phyloP scores from a whole-genome alignment of 2,888 invertebrate species.

The Entomobrya proxima region DNA sequence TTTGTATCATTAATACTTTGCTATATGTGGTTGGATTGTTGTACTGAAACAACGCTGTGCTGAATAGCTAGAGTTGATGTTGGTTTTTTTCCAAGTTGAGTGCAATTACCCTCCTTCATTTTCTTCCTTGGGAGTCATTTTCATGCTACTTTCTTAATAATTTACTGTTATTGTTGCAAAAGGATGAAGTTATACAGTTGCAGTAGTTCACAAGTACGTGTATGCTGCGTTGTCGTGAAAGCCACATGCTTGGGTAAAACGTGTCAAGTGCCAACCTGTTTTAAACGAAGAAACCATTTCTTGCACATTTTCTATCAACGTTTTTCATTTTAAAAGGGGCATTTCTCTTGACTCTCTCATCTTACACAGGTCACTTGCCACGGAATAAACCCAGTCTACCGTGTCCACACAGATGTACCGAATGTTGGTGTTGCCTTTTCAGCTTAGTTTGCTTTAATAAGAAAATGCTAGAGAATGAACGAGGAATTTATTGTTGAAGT shows the following conservation, averaged over 20 bases:
- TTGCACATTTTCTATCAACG: slow-evolving; percentile 15
- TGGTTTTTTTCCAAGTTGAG: slow-evolving; percentile 23
- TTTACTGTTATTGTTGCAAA: slow-evolving; percentile 52
- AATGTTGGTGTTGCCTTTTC: not conserved
- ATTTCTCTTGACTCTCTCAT: not conserved
- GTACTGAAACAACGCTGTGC: not conserved
- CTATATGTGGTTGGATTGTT: not conserved
- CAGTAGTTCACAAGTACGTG: not conserved
- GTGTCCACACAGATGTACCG: not conserved
- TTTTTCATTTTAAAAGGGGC: slow-evolving; percentile 32
- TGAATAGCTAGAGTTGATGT: slow-evolving; percentile 45
- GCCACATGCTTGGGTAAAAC: not conserved
- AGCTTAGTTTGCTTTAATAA: not conserved
- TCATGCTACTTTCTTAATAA: slow-evolving; percentile 55
- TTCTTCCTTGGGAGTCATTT: slow-evolving; percentile 49
- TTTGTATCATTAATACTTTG: not conserved
- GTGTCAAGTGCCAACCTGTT: not conserved
- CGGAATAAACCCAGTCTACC: not conserved
- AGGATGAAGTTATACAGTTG: not conserved
- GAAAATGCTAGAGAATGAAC: not conserved
- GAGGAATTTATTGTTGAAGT: slow-evolving; percentile 19
- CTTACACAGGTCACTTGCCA: not conserved
- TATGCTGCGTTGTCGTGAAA: not conserved
- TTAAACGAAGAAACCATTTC: slow-evolving; percentile 1
- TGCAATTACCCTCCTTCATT: slow-evolving; percentile 46